A percentile compares a stretch with the other conserved stretches of the same genome.
These are phyloP conservation scores for Reinhardtius hippoglossoides DNA, from an alignment of 2,113 vertebrate species.

Conservation along the genomic window DNA sequence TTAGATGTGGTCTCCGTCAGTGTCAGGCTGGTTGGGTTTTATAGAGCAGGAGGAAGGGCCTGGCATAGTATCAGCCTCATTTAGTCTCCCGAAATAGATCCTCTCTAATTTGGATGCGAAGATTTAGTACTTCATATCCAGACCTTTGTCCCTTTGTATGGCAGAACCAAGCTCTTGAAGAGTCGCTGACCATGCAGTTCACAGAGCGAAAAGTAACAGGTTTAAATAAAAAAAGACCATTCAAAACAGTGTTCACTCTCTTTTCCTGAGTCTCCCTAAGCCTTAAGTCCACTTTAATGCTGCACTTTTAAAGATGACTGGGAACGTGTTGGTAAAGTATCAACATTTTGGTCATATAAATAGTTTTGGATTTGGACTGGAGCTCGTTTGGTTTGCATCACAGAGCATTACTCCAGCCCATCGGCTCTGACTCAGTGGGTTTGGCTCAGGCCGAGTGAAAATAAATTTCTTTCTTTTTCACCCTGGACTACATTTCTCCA, in stretches of 20 bases:
- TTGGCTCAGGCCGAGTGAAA: conserved; percentile 44
- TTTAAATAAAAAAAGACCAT: conserved; percentile 41
- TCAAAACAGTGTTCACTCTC: conserved; percentile 17
- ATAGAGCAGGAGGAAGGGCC: conserved; percentile 70
- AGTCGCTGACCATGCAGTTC: conserved; percentile 48
- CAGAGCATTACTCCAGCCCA: conserved; percentile 34
- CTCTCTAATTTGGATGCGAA: conserved; percentile 64
- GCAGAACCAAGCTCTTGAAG: conserved; percentile 54
- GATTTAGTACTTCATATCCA: conserved; percentile 54
- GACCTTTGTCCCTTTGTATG: conserved; percentile 53
- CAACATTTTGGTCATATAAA: conserved; percentile 62
- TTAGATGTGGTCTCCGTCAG: conserved; percentile 85
- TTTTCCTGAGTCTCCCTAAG: neutral
- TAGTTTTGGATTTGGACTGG: conserved; percentile 62
- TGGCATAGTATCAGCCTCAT: conserved; percentile 70
- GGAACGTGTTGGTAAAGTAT: conserved; percentile 54
- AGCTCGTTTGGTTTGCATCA: conserved; percentile 53
- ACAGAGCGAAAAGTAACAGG: conserved; percentile 44
- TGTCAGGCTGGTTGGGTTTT: conserved; percentile 81
- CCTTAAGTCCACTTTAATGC: conserved; percentile 11
- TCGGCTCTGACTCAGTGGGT: conserved; percentile 58
- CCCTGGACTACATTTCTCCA: conserved; percentile 28
- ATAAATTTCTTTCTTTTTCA: conserved; percentile 28
- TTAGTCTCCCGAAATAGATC: conserved; percentile 66
- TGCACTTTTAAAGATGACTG: conserved; percentile 24